Percentiles rank a stretch among this genome's conserved stretches.
phyloP scores from a whole-genome alignment of 2,888 invertebrate species.

The Choristoneura rosaceana region DNA sequence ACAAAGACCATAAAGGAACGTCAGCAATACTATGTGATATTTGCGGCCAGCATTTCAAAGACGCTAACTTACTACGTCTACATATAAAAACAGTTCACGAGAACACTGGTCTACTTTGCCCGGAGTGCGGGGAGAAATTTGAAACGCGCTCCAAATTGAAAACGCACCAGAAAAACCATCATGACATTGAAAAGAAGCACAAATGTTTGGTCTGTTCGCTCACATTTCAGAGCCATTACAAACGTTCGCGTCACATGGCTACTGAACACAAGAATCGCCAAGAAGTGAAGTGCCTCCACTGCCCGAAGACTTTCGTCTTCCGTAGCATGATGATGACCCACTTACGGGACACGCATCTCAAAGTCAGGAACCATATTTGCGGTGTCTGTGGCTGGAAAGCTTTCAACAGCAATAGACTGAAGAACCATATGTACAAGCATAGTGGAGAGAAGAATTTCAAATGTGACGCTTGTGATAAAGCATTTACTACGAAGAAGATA shows the following conservation, averaged over 20 bases:
- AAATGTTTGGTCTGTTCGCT: slow-evolving; percentile 78
- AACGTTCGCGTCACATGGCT: slow-evolving; percentile 75
- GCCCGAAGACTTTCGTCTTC: slow-evolving; percentile 77
- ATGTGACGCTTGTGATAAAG: slow-evolving; percentile 74
- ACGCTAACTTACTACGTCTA: slow-evolving; percentile 61
- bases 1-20: slow-evolving; percentile 77
- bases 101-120: slow-evolving; percentile 67
- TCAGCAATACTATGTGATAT: slow-evolving; percentile 75
- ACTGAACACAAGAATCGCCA: slow-evolving; percentile 71
- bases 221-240: slow-evolving; percentile 74
- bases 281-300: slow-evolving; percentile 76
- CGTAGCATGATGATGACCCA: slow-evolving; percentile 81
- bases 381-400: slow-evolving; percentile 77
- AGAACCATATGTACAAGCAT: slow-evolving; percentile 80
- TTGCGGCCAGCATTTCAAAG: slow-evolving; percentile 78
- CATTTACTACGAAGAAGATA: slow-evolving; percentile 77
- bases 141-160: slow-evolving; percentile 78
- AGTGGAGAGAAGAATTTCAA: slow-evolving; percentile 81
- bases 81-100: slow-evolving; percentile 75
- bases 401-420: slow-evolving; percentile 78
- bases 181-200: slow-evolving; percentile 79
- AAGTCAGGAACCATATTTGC: slow-evolving; percentile 73
- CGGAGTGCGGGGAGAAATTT: slow-evolving; percentile 78
- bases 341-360: slow-evolving; percentile 72
- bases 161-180: slow-evolving; percentile 76